phyloP scores from a whole-genome alignment of 2,797 vertebrate species.

The Coluber constrictor region DNA sequence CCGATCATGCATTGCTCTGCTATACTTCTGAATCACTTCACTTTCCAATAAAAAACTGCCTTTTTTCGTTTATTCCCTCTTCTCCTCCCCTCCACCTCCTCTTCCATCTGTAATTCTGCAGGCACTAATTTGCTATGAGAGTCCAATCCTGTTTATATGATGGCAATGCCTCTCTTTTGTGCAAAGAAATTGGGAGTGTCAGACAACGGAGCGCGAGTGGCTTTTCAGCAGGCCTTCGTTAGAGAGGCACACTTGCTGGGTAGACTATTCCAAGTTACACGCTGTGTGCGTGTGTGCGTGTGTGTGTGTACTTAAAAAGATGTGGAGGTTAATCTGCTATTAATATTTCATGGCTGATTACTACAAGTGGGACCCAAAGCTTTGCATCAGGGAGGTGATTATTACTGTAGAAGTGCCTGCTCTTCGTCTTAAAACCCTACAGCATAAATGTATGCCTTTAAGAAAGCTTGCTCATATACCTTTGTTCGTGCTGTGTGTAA shows the following conservation, averaged over 20 bases:
- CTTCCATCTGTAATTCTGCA: neutral
- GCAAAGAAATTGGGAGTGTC: slow-evolving; percentile 9
- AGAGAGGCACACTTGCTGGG: slow-evolving; percentile 26
- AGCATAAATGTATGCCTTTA: neutral
- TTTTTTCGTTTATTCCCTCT: too few relatives aligned
- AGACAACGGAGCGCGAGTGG: slow-evolving; percentile 29
- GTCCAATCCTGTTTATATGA: slow-evolving; percentile 37
- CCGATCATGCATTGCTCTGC: neutral
- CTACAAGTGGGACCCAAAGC: slow-evolving; percentile 39
- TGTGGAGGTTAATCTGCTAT: slow-evolving; percentile 37
- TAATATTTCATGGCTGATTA: slow-evolving; percentile 50
- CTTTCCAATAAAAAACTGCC: neutral
- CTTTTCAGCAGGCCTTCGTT: slow-evolving; percentile 25
- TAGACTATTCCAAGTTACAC: slow-evolving; percentile 16
- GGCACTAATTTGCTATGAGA: slow-evolving; percentile 28
- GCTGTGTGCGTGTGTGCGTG: neutral
- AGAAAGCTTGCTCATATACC: neutral
- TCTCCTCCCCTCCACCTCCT: too few relatives aligned
- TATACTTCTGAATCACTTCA: neutral
- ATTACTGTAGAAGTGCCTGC: slow-evolving; percentile 3
- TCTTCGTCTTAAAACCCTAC: neutral
- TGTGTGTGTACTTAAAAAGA: slow-evolving; percentile 39
- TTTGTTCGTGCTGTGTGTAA: neutral
- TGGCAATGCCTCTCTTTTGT: slow-evolving; percentile 12
- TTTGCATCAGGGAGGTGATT: slow-evolving; percentile 35